These are phyloP conservation scores for Apeira syringaria DNA, from an alignment of 2,888 invertebrate genomes.

Conservation along the genomic window DNA sequence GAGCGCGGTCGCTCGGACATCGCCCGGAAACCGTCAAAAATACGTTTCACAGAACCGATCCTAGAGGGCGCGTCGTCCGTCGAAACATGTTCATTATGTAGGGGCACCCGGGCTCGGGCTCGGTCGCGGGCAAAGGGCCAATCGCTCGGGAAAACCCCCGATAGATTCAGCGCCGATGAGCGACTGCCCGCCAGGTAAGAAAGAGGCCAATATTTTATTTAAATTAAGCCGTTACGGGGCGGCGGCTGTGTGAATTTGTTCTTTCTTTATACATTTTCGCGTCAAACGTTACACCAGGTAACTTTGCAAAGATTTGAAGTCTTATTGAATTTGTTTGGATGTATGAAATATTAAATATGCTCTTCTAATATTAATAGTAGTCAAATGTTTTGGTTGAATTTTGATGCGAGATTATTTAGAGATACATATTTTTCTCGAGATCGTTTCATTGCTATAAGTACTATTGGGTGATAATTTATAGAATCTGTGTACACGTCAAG, in stretches of 20 bases:
- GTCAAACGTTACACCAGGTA: slow-evolving; percentile 14
- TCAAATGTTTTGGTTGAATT: no score
- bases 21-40: slow-evolving; percentile 63
- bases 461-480: no score
- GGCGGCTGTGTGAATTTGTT: slow-evolving; percentile 54
- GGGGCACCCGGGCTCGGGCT: slow-evolving; percentile 43
- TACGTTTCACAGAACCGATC: slow-evolving; percentile 70
- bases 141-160: slow-evolving; percentile 61
- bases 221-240: slow-evolving; percentile 57
- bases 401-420: no score
- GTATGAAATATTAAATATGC: not conserved
- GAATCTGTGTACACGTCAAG: no score
- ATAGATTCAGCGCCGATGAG: slow-evolving; percentile 58
- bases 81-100: slow-evolving; percentile 75
- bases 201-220: slow-evolving; percentile 66
- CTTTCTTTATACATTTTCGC: slow-evolving; percentile 44
- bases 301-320: slow-evolving; percentile 33
- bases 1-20: slow-evolving; percentile 50
- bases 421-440: no score
- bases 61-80: slow-evolving; percentile 53
- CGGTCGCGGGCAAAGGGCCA: slow-evolving; percentile 53
- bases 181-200: slow-evolving; percentile 54
- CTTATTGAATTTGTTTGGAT: slow-evolving; percentile 10
- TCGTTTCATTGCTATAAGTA: no score
- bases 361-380: no score